Conservation (phyloP, 2,888 invertebrate genomes). For the Polyommatus iphigenia region DNA sequence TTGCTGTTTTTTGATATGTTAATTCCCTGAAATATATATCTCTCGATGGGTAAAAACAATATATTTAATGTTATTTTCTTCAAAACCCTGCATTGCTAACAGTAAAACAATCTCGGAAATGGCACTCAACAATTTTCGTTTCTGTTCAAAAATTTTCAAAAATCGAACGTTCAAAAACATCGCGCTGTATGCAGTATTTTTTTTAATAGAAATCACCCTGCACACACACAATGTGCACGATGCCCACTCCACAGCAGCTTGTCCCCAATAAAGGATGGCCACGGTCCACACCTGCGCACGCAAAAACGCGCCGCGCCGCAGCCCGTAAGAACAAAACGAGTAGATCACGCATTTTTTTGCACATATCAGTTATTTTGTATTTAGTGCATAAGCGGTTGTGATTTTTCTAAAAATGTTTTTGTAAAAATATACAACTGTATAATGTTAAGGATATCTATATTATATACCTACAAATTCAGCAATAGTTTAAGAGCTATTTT, state of each 20-base stretch:
- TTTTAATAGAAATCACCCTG: constrained; percentile 46
- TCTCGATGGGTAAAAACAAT: too few relatives aligned
- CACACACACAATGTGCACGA: constrained; percentile 50
- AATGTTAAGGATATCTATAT: too few relatives aligned
- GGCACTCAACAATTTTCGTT: not conserved
- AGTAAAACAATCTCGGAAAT: not conserved
- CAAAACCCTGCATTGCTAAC: not conserved
- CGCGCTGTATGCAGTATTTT: not conserved
- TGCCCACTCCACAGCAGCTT: constrained; percentile 65
- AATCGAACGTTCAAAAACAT: not conserved
- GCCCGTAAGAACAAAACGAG: constrained; percentile 38
- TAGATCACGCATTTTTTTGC: constrained; percentile 15
- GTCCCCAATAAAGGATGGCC: constrained; percentile 67
- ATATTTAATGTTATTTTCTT: not conserved
- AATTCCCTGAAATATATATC: too few relatives aligned
- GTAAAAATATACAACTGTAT: too few relatives aligned
- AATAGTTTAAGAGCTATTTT: too few relatives aligned
- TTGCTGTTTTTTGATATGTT: too few relatives aligned
- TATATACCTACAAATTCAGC: too few relatives aligned
- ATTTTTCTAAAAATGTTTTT: not conserved
- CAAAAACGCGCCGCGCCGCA: constrained; percentile 41
- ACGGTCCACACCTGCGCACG: constrained; percentile 52
- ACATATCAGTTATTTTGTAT: not conserved
- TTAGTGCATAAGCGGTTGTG: not conserved
- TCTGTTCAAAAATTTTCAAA: not conserved